Percentiles rank a stretch among this genome's conserved stretches.
Evolutionary conservation across 2,888 invertebrate genomes (phyloP).

Genomic region (Encarsia formosa): DNA sequence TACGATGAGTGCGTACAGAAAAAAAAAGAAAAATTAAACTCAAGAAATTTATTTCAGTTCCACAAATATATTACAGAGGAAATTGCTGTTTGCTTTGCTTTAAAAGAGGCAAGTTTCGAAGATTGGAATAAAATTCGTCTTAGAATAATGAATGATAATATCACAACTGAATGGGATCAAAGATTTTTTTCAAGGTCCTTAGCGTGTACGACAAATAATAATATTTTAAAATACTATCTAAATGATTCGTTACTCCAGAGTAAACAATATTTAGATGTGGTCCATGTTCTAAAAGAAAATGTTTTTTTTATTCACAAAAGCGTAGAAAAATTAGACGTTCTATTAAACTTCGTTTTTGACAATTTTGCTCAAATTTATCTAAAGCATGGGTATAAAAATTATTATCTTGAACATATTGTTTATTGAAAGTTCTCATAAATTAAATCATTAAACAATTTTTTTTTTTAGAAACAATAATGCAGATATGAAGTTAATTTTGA

Average conservation of each 20-base stretch:
- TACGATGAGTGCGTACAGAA: slow-evolving; percentile 58
- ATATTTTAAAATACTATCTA: slow-evolving; percentile 55
- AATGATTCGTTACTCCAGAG: neutral
- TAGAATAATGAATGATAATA: slow-evolving; percentile 53
- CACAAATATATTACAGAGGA: slow-evolving; percentile 21
- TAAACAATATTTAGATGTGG: slow-evolving; percentile 5
- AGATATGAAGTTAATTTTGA: no score
- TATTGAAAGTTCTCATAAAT: no score
- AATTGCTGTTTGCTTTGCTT: slow-evolving; percentile 31
- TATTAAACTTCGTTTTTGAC: slow-evolving; percentile 58
- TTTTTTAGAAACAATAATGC: no score
- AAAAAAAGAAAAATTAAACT: slow-evolving; percentile 37
- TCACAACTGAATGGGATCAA: slow-evolving; percentile 57
- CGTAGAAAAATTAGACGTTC: slow-evolving; percentile 51
- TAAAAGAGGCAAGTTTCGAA: slow-evolving; percentile 43
- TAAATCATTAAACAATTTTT: no score
- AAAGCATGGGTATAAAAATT: no score
- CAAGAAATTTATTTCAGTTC: slow-evolving; percentile 27
- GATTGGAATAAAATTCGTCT: slow-evolving; percentile 58
- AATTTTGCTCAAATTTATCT: no score
- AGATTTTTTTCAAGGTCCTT: slow-evolving; percentile 56
- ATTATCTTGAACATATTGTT: no score
- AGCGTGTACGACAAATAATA: slow-evolving; percentile 60
- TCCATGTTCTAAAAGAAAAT: neutral
- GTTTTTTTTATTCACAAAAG: slow-evolving; percentile 4